phyloP scores from a whole-genome alignment of 2,797 vertebrate species.

The Platyrinchus mystaceus region DNA sequence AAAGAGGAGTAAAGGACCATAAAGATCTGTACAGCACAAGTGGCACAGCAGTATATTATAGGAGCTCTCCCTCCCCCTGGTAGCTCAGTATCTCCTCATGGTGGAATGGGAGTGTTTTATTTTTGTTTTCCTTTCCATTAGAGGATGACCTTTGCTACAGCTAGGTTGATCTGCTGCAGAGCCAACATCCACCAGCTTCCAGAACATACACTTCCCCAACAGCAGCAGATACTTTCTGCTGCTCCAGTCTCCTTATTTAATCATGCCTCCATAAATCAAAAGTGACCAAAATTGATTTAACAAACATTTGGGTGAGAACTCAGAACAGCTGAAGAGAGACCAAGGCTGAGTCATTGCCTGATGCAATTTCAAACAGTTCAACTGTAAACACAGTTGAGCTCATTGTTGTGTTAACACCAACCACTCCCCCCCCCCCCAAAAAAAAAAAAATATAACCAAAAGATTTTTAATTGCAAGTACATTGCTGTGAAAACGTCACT shows the following conservation, averaged over 20 bases:
- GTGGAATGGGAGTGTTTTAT: slow-evolving; percentile 32
- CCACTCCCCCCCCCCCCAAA: rapidly evolving
- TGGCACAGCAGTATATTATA: neutral
- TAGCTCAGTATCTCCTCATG: slow-evolving; percentile 27
- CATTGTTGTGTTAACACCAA: neutral
- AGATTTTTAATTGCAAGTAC: slow-evolving; percentile 1
- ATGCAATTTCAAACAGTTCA: slow-evolving; percentile 28
- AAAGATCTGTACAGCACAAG: neutral
- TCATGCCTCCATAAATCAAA: slow-evolving; percentile 43
- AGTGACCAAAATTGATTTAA: neutral
- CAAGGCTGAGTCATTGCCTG: slow-evolving; percentile 23
- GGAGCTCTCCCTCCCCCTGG: slow-evolving; percentile 14
- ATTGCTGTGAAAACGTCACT: neutral
- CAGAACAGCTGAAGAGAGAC: slow-evolving; percentile 14
- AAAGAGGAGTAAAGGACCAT: neutral
- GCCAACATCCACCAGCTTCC: slow-evolving; percentile 5
- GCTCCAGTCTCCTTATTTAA: slow-evolving; percentile 27
- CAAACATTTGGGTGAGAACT: slow-evolving; percentile 45
- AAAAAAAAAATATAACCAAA: neutral
- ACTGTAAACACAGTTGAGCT: slow-evolving; percentile 23
- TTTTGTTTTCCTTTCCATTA: slow-evolving; percentile 66
- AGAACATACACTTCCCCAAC: neutral
- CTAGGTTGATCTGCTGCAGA: slow-evolving; percentile 10
- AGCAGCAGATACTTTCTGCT: slow-evolving; percentile 14
- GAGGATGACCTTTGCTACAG: slow-evolving; percentile 43